phyloP scores from a whole-genome alignment of 2,797 vertebrate genomes.

The Synaphobranchus kaupii region DNA sequence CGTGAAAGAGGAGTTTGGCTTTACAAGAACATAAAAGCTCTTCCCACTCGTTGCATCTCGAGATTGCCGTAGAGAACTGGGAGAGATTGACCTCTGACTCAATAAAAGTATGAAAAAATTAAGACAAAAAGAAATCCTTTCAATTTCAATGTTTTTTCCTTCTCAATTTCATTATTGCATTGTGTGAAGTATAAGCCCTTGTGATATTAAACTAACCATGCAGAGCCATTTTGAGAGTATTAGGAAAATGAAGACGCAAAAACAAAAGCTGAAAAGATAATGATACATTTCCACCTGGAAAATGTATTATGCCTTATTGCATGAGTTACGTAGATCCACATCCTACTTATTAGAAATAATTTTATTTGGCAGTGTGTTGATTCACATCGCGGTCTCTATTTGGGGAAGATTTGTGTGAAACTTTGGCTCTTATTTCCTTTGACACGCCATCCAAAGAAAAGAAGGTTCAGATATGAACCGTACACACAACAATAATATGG shows the following conservation, averaged over 20 bases:
- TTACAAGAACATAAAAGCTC: not conserved
- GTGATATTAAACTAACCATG: not conserved
- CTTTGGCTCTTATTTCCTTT: not conserved
- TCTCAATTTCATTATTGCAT: too few relatives aligned
- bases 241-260: not conserved
- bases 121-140: not conserved
- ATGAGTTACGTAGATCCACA: not conserved
- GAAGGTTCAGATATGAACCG: not conserved
- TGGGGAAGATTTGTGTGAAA: not conserved
- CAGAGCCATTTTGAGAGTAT: not conserved
- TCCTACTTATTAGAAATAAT: not conserved
- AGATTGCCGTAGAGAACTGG: not conserved
- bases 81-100: not conserved
- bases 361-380: not conserved
- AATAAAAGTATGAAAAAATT: not conserved
- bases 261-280: not conserved
- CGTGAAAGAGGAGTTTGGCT: not conserved
- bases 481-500: not conserved
- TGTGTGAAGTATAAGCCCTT: not conserved
- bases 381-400: not conserved
- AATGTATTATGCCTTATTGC: not conserved
- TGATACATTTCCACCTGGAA: not conserved
- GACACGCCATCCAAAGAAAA: not conserved
- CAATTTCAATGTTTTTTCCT: not conserved
- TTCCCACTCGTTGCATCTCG: not conserved